Evolutionary conservation across 2,113 vertebrate species (phyloP).

Genomic region (Muntiacus reevesi): DNA sequence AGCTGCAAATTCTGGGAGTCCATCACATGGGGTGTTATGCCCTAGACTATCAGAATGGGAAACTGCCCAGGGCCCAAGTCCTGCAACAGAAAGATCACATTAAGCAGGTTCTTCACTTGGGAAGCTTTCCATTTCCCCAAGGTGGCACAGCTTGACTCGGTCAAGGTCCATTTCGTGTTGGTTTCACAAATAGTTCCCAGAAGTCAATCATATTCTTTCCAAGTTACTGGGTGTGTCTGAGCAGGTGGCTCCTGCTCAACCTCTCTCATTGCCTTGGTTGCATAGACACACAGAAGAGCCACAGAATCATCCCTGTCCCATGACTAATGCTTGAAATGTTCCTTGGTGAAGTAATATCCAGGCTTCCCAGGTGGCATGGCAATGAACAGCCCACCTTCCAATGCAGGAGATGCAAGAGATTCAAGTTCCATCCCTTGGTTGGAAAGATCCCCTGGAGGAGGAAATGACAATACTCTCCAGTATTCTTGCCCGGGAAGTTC

Average conservation of each 20-base stretch:
- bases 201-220: background rate
- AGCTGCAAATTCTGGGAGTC: background rate
- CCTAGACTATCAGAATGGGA: background rate
- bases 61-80: background rate
- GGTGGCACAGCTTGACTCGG: background rate
- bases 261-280: background rate
- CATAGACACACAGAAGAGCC: background rate
- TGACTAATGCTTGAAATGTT: background rate
- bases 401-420: background rate
- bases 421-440: background rate
- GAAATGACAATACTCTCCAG: background rate
- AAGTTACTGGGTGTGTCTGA: accelerated
- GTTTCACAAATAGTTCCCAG: background rate
- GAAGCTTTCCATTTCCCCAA: background rate
- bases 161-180: background rate
- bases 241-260: background rate
- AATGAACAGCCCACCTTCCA: background rate
- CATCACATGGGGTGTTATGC: background rate
- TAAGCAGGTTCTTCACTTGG: background rate
- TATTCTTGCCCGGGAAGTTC: background rate
- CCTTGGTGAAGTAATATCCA: no score
- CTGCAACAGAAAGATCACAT: background rate
- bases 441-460: background rate
- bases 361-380: background rate
- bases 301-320: background rate